A percentile compares a stretch with the other conserved stretches of the same genome.
Evolutionary conservation across 2,888 invertebrate species (phyloP).

Genomic region (Asteroscopus sphinx): DNA sequence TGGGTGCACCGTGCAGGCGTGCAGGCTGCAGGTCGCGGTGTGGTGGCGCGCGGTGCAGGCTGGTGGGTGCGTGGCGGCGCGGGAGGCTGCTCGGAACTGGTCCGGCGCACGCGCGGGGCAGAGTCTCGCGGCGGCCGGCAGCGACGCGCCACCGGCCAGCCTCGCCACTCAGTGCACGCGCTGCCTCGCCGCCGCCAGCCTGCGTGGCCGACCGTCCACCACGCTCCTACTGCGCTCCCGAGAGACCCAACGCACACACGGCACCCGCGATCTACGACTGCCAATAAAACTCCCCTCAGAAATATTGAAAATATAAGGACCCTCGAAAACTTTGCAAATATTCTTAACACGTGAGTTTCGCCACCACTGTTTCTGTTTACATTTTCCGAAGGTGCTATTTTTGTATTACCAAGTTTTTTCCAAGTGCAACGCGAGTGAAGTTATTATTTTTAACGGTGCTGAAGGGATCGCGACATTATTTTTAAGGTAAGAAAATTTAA

Average conservation of each 20-base stretch:
- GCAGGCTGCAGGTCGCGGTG: slow-evolving; percentile 41
- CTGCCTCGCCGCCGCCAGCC: slow-evolving; percentile 82
- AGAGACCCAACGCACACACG: slow-evolving; percentile 61
- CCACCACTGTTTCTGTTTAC: slow-evolving; percentile 64
- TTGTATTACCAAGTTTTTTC: slow-evolving; percentile 67
- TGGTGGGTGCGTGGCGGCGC: slow-evolving; percentile 57
- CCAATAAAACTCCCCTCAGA: slow-evolving; percentile 39
- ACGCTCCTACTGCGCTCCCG: slow-evolving; percentile 63
- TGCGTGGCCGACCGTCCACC: slow-evolving; percentile 71
- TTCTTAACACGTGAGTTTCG: slow-evolving; percentile 65
- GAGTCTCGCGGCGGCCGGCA: slow-evolving; percentile 73
- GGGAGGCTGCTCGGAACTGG: slow-evolving; percentile 83
- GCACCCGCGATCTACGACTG: slow-evolving; percentile 53
- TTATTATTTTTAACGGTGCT: slow-evolving; percentile 77
- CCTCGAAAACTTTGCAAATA: slow-evolving; percentile 59
- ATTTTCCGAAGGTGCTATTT: slow-evolving; percentile 69
- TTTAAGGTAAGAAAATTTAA: slow-evolving; percentile 76
- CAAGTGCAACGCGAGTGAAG: slow-evolving; percentile 83
- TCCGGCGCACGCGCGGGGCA: slow-evolving; percentile 85
- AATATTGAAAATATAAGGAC: slow-evolving; percentile 54
- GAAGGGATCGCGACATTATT: slow-evolving; percentile 74
- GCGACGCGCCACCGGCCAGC: slow-evolving; percentile 72
- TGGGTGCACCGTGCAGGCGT: slow-evolving; percentile 23
- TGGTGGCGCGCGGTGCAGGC: slow-evolving; percentile 55
- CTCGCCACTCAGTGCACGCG: slow-evolving; percentile 84